Percentiles rank a stretch among this genome's conserved stretches.
Evolutionary conservation across 2,888 invertebrate species (phyloP).

Genomic region (Azorinus chamasolen): DNA sequence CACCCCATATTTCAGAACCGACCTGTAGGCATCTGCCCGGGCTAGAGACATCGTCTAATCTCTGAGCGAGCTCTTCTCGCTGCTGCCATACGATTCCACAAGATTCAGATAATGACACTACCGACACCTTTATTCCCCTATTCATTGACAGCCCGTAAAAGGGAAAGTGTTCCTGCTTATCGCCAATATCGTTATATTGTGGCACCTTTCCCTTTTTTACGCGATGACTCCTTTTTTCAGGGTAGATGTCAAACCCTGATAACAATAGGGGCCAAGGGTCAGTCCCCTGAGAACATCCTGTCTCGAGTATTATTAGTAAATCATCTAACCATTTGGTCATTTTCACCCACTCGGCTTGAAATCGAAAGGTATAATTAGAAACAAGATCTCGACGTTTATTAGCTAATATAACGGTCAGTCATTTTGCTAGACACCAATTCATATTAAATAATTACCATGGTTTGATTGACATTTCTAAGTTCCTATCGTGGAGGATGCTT

Average conservation of each 20-base stretch:
- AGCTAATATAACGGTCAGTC: constrained; percentile 49
- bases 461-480: too few species aligned
- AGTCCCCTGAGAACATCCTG: constrained; percentile 28
- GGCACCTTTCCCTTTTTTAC: not conserved
- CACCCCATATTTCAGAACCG: constrained; percentile 13
- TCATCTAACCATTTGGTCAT: constrained; percentile 32
- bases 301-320: constrained; percentile 36
- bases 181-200: constrained; percentile 5
- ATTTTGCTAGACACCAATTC: too few species aligned
- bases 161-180: constrained; percentile 8
- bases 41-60: constrained; percentile 13
- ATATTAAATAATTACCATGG: too few species aligned
- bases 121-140: constrained; percentile 1
- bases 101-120: not conserved
- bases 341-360: constrained; percentile 15
- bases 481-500: too few species aligned
- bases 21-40: constrained; percentile 36
- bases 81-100: constrained; percentile 5
- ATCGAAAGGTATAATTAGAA: constrained; percentile 52
- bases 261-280: constrained; percentile 56
- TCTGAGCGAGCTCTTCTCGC: constrained; percentile 12
- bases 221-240: not conserved
- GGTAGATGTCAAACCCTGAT: constrained; percentile 38
- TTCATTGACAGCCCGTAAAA: not conserved
- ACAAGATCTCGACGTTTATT: constrained; percentile 48